Base-by-base conservation (phyloP, 2,113 vertebrate genomes). In the Vidua chalybeata region DNA sequence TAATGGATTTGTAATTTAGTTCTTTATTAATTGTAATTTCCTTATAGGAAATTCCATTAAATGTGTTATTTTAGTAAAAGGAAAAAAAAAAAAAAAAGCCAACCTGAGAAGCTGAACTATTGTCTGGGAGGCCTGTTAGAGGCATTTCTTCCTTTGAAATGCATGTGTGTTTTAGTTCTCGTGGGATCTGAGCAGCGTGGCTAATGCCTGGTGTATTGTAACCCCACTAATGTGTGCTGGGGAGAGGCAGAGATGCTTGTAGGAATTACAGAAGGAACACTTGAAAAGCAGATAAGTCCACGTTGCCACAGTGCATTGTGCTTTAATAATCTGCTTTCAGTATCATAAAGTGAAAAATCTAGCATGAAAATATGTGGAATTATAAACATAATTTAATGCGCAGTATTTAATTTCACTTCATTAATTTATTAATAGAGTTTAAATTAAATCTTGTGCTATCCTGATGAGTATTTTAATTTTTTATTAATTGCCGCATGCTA, bases 1-100 rank as follows among this genome's bases (percentile, higher is more conserved):
- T 96, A 97, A 96, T 97, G 87, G 94, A 96, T 92, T 92, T 95
- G 95, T 96, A 97, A 98, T 97, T 98, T 95, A 91, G 96, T 92
- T 93, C 92, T 95, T 96, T 96, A 96, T 96, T 95, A 97, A 97
- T 94, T 95, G 77, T 93, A 82, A 96, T 97, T 97, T 97, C 90
- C 72, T 96, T 95, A 88, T 73, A 96, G 89, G 91, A 97, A 97
- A 96, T 96, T 56, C 82, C 69, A 94, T 97, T 97, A 84, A 94
- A 95, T 63, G 74, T 68, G 84, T 90, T 97, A 92, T 88, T 96
- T 92, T 96, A 83, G 79, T 81, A 59, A 71, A 92, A 61, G 39
- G 7, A 63, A 37, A 15, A 48, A 35, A 18, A 31, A 6, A 46
- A 16, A 37, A 39, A 4, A 37, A 37, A 37, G 21, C n/a, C 27